Base-by-base conservation (phyloP, 2,797 vertebrate genomes). In the Amblyopsis hoosieri region DNA sequence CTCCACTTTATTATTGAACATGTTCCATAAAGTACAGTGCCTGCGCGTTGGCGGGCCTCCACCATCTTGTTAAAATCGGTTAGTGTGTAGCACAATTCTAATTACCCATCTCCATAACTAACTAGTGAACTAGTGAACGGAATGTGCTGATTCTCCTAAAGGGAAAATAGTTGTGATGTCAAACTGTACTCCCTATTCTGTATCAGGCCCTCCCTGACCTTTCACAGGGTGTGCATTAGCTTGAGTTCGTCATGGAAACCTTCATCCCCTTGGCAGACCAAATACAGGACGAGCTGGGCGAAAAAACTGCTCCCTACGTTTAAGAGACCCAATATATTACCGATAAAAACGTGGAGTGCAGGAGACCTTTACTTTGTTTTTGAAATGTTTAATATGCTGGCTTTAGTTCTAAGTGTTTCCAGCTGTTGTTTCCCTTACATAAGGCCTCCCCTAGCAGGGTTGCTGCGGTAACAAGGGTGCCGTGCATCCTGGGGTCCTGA, bases 351-450 rank as follows among this genome's bases (percentile, higher is more conserved):
- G 69, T 72, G 61, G 82, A 83, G 77, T 71, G 68, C 72, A 84
- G 86, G 71, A 85, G 74, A 88, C 50, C 42, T 71, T 81, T 83
- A 62, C 75, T 81, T 83, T 83, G 67, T 79, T 86, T 80, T 80
- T 76, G 62, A 84, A 76, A 85, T 81, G 58, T 61, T 67, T 78
- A 79, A 83, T 82, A 79, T 78, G 61, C 76, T 57, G 76, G 71
- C 78, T 82, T 85, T 79, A 71, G 58, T 77, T 87, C 67, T 85
- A 90, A 90, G 78, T 83, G 80, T 68, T 91, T 57, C 85, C 89
- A 90, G 87, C 82, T 89, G 88, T 45, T 71, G 67, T 76, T 60
- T 73, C 57, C 51, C 72, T 76, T 77, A 84, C 64, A 54, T 76
- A 71, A 75, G 57, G 64, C 78, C 67, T 79, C 81, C 85, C 84